A percentile compares a stretch with the other conserved stretches of the same genome.
These are phyloP conservation scores for Ethmia dodecea DNA, from an alignment of 2,888 invertebrate species.

Conservation along the genomic window DNA sequence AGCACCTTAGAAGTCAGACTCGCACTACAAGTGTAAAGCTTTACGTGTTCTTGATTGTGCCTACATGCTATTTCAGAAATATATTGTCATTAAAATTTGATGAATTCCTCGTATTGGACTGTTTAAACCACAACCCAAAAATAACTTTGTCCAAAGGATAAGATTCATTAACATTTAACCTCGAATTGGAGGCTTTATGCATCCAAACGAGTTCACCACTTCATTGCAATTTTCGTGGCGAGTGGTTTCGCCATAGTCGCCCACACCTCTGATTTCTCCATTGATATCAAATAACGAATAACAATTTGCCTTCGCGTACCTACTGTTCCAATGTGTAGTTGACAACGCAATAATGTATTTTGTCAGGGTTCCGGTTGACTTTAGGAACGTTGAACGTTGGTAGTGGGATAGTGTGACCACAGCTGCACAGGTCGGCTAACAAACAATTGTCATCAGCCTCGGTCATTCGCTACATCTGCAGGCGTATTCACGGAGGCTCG, in stretches of 20 bases:
- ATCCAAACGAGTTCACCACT: slow-evolving; percentile 45
- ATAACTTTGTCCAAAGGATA: too few species aligned
- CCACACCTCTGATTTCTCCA: slow-evolving; percentile 64
- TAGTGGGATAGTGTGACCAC: slow-evolving; percentile 33
- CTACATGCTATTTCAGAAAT: too few species aligned
- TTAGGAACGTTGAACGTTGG: slow-evolving; percentile 42
- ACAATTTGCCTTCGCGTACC: slow-evolving; percentile 45
- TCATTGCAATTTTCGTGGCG: slow-evolving; percentile 43
- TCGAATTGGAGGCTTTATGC: slow-evolving; percentile 27
- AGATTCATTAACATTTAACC: not conserved
- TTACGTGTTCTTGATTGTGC: too few species aligned
- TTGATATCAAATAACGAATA: slow-evolving; percentile 60
- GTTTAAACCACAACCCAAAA: too few species aligned
- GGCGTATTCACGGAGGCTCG: too few species aligned
- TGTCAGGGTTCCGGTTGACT: slow-evolving; percentile 58
- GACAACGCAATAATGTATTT: slow-evolving; percentile 58
- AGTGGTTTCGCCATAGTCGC: slow-evolving; percentile 52
- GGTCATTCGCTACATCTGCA: slow-evolving; percentile 4
- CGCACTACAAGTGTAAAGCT: too few species aligned
- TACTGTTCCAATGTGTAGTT: slow-evolving; percentile 40
- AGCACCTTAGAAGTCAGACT: too few species aligned
- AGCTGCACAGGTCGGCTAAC: slow-evolving; percentile 24
- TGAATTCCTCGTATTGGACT: too few species aligned
- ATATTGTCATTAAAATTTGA: too few species aligned
- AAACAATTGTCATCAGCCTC: slow-evolving; percentile 5